Percentiles rank a stretch among this genome's conserved stretches.
Evolutionary conservation across 1,140 invertebrate species (phyloP).

Genomic region (Mamestra configurata): DNA sequence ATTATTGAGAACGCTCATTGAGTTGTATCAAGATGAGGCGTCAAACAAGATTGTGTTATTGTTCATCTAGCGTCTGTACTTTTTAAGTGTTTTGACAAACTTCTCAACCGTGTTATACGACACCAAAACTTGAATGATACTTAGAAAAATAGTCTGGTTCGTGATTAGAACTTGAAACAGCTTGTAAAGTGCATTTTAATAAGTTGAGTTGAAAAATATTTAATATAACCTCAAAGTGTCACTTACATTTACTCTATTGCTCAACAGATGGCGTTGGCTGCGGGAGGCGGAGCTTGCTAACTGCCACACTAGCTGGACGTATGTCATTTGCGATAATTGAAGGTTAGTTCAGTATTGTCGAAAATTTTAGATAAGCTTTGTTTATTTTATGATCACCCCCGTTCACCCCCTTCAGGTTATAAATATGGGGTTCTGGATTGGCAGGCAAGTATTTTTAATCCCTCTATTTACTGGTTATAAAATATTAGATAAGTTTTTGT

Average conservation of each 20-base stretch:
- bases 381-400: conserved; percentile 48
- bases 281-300: conserved; percentile 65
- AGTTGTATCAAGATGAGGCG: not conserved
- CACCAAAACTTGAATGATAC: not conserved
- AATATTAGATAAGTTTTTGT: conserved; percentile 42
- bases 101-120: conserved; percentile 1
- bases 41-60: conserved; percentile 52
- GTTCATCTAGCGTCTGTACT: conserved; percentile 71
- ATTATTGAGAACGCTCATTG: not conserved
- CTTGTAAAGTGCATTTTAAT: not conserved
- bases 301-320: conserved; percentile 56
- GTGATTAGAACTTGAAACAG: not conserved
- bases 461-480: conserved; percentile 46
- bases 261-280: conserved; percentile 72
- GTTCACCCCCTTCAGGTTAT: conserved; percentile 38
- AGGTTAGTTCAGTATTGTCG: conserved; percentile 61
- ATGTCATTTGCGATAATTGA: conserved; percentile 65
- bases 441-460: conserved; percentile 50
- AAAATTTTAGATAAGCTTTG: conserved; percentile 64
- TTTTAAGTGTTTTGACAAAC: conserved; percentile 52
- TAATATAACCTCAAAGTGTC: conserved; percentile 73
- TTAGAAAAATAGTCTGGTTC: not conserved
- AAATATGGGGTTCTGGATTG: conserved; percentile 46
- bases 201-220: conserved; percentile 29
- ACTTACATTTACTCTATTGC: conserved; percentile 42